Percentiles rank a stretch among this genome's conserved stretches.
Evolutionary conservation across 2,113 vertebrate genomes (phyloP).

Genomic region (Phoenicopterus ruber): DNA sequence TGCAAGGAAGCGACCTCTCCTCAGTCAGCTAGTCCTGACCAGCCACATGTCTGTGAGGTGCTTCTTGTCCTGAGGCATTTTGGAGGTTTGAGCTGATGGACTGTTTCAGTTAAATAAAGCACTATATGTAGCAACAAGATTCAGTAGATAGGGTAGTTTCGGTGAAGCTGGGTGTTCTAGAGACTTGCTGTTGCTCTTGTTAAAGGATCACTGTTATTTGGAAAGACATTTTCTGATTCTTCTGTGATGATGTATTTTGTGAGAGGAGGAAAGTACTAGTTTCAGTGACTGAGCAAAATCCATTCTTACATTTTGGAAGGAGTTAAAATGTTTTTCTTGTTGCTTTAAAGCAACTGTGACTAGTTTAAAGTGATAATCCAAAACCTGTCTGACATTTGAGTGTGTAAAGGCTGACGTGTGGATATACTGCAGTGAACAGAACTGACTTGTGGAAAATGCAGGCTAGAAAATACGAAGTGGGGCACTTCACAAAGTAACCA

Average conservation of each 20-base stretch:
- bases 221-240: background rate
- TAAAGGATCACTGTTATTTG: background rate
- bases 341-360: background rate
- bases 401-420: background rate
- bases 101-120: background rate
- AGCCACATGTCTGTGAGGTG: background rate
- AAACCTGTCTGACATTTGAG: background rate
- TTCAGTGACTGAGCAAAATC: background rate
- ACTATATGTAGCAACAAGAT: background rate
- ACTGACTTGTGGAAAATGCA: background rate
- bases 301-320: background rate
- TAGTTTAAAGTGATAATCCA: constrained; percentile 7
- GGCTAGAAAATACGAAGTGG: background rate
- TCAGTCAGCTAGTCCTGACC: background rate
- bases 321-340: background rate
- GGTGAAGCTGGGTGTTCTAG: background rate
- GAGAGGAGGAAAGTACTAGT: background rate
- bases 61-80: background rate
- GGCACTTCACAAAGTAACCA: background rate
- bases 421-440: background rate
- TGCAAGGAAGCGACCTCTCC: background rate
- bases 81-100: background rate
- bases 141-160: background rate
- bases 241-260: background rate
- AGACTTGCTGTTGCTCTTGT: background rate